Percentiles rank a stretch among this genome's conserved stretches.
Conservation (phyloP, 2,888 invertebrate genomes). For the Rhagonycha lutea region DNA sequence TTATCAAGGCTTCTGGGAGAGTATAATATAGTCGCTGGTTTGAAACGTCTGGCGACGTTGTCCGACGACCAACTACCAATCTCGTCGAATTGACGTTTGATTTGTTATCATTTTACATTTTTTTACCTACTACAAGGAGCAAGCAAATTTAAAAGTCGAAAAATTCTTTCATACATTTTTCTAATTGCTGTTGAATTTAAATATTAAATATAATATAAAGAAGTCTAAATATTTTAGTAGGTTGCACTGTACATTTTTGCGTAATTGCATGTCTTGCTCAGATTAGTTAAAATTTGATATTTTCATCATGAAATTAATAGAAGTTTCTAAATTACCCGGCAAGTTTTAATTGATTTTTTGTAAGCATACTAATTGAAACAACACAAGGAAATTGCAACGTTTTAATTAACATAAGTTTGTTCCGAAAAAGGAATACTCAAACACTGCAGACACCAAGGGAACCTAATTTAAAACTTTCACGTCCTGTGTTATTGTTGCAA, state of each 20-base stretch:
- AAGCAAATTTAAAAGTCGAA: too few species aligned
- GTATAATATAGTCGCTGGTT: too few species aligned
- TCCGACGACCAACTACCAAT: too few species aligned
- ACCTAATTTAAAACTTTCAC: neutral
- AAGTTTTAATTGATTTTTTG: neutral
- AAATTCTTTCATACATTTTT: too few species aligned
- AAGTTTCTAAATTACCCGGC: neutral
- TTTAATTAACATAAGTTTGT: neutral
- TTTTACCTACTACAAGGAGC: too few species aligned
- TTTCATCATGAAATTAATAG: neutral
- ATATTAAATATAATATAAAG: too few species aligned
- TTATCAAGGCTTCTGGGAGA: too few species aligned
- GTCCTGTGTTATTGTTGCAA: neutral
- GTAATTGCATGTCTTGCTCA: neutral
- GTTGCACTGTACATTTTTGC: neutral
- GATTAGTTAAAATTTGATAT: neutral
- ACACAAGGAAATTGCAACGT: neutral
- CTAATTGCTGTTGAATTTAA: too few species aligned
- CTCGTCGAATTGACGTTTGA: too few species aligned
- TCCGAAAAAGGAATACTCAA: neutral
- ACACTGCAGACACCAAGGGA: neutral
- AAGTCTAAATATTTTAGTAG: neutral
- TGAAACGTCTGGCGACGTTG: too few species aligned
- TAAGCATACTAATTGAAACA: neutral
- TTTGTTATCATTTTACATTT: too few species aligned